A percentile compares a stretch with the other conserved stretches of the same genome.
These are phyloP conservation scores for Benitochromis conjunctus DNA, from an alignment of 2,113 vertebrate species.

Conservation along the genomic window DNA sequence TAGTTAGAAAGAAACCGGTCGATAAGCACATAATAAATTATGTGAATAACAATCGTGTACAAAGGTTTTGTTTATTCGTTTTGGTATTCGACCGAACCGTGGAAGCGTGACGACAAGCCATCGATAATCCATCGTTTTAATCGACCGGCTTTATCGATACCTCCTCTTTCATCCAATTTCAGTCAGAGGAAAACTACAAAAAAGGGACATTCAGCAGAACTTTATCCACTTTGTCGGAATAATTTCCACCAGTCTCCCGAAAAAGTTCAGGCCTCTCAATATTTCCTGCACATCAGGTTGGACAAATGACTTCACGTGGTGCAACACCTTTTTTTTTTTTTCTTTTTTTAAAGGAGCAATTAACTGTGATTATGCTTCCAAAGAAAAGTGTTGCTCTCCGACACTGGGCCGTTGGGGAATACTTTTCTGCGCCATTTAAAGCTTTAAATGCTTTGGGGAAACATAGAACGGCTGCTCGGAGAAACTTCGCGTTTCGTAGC, in stretches of 20 bases:
- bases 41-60: not conserved
- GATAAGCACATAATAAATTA: conserved; percentile 29
- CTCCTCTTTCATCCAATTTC: not conserved
- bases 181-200: not conserved
- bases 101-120: conserved; percentile 14
- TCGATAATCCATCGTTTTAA: conserved; percentile 47
- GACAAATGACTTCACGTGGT: conserved; percentile 61
- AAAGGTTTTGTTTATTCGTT: conserved; percentile 44
- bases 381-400: conserved; percentile 60
- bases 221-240: not conserved
- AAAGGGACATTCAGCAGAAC: not conserved
- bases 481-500: conserved; percentile 29
- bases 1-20: not conserved
- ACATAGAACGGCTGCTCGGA: conserved; percentile 31
- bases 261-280: conserved; percentile 29
- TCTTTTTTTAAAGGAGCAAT: conserved; percentile 48
- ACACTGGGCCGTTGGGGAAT: conserved; percentile 62
- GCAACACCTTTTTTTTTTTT: conserved; percentile 55
- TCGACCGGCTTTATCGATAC: conserved; percentile 35
- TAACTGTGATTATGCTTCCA: conserved; percentile 70
- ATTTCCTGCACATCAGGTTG: conserved; percentile 43
- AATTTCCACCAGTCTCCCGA: conserved; percentile 5
- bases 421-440: conserved; percentile 75
- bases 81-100: not conserved
- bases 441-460: conserved; percentile 62